Base-by-base conservation (phyloP, 1,140 invertebrate genomes). In the Nasonia longicornis region DNA sequence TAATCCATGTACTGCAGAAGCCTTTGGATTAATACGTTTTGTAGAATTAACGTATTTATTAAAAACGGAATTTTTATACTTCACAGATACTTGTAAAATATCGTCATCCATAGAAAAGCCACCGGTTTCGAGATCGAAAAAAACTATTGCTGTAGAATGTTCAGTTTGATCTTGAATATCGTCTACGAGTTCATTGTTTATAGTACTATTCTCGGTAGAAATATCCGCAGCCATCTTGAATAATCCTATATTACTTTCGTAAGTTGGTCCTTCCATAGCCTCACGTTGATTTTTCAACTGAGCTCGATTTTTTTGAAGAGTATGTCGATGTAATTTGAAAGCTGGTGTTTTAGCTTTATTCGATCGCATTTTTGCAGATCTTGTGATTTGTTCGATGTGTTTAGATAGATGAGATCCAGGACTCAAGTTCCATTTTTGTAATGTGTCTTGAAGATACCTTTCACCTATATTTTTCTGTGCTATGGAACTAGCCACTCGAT, bases 71-170 rank as follows among this genome's bases (percentile, higher is more conserved):
- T 16, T 35, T 2, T n/a, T 38, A 35, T 20, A 79, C 70, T 80
- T 83, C 3, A 66, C 35, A 22, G 79, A 63, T 12, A 81, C 81
- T 81, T 83, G 79, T 16, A 80, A 52, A 58, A 83, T 80, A 29
- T 83, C 79, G 58, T 38, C 52, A 16, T 58, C 31, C 22, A n/a
- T 69, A 38, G 73, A 26, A 20, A 83, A 71, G 26, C 79, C 75
- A 3, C 52, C 52, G 20, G 82, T 83, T 75, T 83, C 82, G 16
- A 81, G 8, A 80, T 83, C 71, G 20, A 83, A 81, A 12, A 83
- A 26, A 58, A 79, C n/a, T 16, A 83, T 20, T 38, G 76, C 71
- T 64, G 45, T 52, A 16, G 29, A 58, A 69, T 26, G 26, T 26
- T 26, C 26, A 26, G 3, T 45, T 80, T 42, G 20, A 31, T 73